phyloP scores from a whole-genome alignment of 2,113 vertebrate genomes.

The Heterocephalus glaber region DNA sequence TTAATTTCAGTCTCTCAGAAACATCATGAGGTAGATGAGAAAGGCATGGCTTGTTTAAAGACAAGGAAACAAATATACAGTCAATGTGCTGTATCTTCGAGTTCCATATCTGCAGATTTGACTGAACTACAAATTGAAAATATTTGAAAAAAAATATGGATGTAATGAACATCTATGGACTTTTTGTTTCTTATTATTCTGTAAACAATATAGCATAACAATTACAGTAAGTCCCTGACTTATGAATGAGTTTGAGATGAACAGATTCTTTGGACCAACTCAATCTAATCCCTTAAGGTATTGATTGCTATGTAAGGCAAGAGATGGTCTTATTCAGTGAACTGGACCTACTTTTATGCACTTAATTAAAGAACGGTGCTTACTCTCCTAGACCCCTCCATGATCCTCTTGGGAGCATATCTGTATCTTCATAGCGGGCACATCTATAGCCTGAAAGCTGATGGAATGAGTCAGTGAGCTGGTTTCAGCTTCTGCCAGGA shows the following conservation, averaged over 20 bases:
- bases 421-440: background rate
- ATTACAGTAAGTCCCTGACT: background rate
- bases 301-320: background rate
- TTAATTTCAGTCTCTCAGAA: slow-evolving; percentile 26
- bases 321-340: background rate
- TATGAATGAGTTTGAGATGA: background rate
- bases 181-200: background rate
- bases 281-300: background rate
- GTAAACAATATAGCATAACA: background rate
- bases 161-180: background rate
- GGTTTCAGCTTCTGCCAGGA: background rate
- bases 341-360: background rate
- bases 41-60: background rate
- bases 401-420: background rate
- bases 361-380: background rate
- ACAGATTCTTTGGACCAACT: background rate
- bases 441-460: background rate
- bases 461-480: background rate
- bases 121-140: background rate
- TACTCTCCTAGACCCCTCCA: background rate
- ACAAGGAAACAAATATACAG: background rate
- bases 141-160: background rate
- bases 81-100: too few species aligned
- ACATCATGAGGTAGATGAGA: background rate
- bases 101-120: background rate